phyloP scores from a whole-genome alignment of 2,888 invertebrate species.

The Sisyra nigra region DNA sequence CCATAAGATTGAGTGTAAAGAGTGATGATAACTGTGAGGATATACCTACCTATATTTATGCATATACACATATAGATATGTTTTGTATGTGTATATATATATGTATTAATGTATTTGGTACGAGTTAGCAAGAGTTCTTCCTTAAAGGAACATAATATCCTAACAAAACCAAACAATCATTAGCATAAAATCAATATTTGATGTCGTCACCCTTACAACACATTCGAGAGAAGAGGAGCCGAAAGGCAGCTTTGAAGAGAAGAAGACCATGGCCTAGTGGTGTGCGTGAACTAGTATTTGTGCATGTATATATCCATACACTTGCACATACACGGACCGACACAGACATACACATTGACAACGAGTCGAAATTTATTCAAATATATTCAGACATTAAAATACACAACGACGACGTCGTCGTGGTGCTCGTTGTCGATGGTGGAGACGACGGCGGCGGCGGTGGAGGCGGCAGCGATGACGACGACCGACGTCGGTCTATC shows the following conservation, averaged over 20 bases:
- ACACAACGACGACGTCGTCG: not conserved
- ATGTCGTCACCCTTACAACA: constrained; percentile 6
- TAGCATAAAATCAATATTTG: constrained; percentile 9
- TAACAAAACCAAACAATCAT: constrained; percentile 7
- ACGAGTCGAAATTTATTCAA: constrained; percentile 29
- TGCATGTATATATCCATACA: not conserved
- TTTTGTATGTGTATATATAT: too few relatives aligned
- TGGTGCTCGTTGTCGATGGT: too few relatives aligned
- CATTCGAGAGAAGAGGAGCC: not conserved
- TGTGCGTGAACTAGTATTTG: not conserved
- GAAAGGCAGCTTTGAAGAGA: not conserved
- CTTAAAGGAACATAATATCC: not conserved
- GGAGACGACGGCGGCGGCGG: too few relatives aligned
- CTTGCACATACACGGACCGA: not conserved
- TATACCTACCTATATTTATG: too few relatives aligned
- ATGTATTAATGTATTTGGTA: too few relatives aligned
- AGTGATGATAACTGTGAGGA: too few relatives aligned
- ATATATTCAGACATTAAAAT: constrained; percentile 28
- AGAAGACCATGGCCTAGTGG: not conserved
- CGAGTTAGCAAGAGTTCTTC: too few relatives aligned
- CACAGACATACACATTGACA: constrained; percentile 3
- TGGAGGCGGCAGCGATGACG: too few relatives aligned
- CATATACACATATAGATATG: too few relatives aligned
- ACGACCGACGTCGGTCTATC: too few relatives aligned
- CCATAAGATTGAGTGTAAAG: too few relatives aligned